Conservation (phyloP, 2,888 invertebrate species). For the Drosophila algonquin region DNA sequence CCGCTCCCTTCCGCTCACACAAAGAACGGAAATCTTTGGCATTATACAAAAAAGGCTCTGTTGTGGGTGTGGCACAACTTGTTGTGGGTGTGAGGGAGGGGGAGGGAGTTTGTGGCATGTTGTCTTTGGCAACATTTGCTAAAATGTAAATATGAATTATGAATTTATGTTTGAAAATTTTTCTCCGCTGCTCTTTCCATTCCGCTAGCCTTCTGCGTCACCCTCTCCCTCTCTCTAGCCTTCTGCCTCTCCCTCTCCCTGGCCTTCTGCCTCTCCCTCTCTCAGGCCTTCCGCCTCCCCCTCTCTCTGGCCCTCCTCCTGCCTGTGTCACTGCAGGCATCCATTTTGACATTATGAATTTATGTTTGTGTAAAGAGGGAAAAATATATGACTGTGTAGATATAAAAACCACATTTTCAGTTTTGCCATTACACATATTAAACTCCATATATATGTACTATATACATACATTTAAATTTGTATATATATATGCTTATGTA, state of each 20-base stretch:
- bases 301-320: constrained; percentile 11
- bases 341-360: constrained; percentile 56
- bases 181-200: constrained; percentile 3
- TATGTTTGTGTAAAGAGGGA: constrained; percentile 30
- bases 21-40: no score
- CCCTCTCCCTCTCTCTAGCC: constrained; percentile 10
- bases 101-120: not conserved
- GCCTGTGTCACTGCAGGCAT: constrained; percentile 18
- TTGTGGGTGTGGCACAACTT: constrained; percentile 27
- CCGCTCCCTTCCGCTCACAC: no score
- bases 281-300: not conserved
- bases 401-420: constrained; percentile 47
- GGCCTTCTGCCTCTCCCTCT: not conserved
- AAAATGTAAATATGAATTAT: constrained; percentile 52
- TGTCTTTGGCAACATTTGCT: constrained; percentile 10
- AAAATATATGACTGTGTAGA: constrained; percentile 4
- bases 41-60: constrained; percentile 6
- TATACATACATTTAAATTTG: not conserved
- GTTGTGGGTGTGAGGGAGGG: not conserved
- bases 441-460: not conserved
- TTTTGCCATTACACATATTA: constrained; percentile 33
- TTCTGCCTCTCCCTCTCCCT: not conserved
- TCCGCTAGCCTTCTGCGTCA: constrained; percentile 27
- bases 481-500: not conserved
- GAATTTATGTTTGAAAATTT: constrained; percentile 53